Conservation (phyloP, 2,113 vertebrate species). For the Chelonoidis abingdonii region DNA sequence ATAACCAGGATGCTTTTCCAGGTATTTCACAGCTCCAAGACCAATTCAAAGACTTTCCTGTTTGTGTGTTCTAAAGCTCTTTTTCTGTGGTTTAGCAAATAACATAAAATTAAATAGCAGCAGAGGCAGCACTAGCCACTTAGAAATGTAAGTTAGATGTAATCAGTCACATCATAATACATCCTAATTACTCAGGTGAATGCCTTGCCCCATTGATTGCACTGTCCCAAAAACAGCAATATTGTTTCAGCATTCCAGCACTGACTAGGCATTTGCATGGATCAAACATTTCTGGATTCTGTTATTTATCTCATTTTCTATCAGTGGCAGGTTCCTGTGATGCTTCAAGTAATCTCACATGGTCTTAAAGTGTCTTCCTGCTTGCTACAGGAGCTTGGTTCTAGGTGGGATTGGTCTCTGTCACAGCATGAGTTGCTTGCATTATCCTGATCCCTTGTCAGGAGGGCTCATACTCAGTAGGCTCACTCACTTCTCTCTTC, state of each 20-base stretch:
- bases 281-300: background rate
- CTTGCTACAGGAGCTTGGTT: background rate
- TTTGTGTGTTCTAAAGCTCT: background rate
- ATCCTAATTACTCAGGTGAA: background rate
- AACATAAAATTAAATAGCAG: background rate
- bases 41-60: background rate
- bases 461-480: background rate
- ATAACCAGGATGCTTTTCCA: background rate
- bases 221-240: background rate
- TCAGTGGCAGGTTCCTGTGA: background rate
- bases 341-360: background rate
- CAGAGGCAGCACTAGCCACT: rapidly evolving
- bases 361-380: background rate
- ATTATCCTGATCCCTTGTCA: background rate
- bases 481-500: background rate
- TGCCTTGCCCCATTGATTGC: background rate
- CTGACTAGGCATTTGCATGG: background rate
- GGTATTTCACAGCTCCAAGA: background rate
- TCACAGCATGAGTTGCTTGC: background rate
- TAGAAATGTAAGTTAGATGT: rapidly evolving
- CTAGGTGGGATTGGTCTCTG: background rate
- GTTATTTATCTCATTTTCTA: background rate
- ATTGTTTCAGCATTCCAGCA: background rate
- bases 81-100: background rate
- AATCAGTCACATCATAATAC: rapidly evolving